Percentiles rank a stretch among this genome's conserved stretches.
phyloP scores from a whole-genome alignment of 1,140 invertebrate species.

The Ylistrum balloti region DNA sequence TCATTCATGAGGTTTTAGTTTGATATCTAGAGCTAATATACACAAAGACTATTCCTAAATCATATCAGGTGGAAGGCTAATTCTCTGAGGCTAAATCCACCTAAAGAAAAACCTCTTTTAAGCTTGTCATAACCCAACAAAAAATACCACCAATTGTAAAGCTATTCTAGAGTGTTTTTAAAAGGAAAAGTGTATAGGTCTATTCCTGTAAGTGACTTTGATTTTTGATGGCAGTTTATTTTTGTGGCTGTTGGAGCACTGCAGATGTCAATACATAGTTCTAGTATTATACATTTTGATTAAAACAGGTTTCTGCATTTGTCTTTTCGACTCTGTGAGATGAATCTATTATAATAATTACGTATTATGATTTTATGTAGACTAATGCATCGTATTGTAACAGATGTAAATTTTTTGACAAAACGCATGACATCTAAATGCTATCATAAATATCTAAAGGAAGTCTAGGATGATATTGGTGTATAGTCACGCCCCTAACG shows the following conservation, averaged over 20 bases:
- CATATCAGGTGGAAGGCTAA: not conserved
- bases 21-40: not conserved
- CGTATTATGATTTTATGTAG: too few relatives aligned
- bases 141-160: not conserved
- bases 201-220: not conserved
- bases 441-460: too few relatives aligned
- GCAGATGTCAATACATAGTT: not conserved
- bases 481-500: too few relatives aligned
- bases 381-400: too few relatives aligned
- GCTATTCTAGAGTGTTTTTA: not conserved
- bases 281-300: too few relatives aligned
- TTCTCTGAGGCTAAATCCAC: not conserved
- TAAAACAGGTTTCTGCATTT: too few relatives aligned
- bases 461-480: too few relatives aligned
- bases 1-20: constrained; percentile 7
- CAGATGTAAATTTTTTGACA: too few relatives aligned
- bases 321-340: too few relatives aligned
- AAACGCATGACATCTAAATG: too few relatives aligned
- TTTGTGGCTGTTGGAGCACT: not conserved
- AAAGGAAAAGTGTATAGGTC: constrained; percentile 6
- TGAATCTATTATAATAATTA: too few relatives aligned
- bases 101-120: not conserved
- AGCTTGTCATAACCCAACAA: not conserved
- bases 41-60: constrained; percentile 22
- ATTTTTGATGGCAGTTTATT: not conserved